These are phyloP conservation scores for Cheilosia vulpina DNA, from an alignment of 2,888 invertebrate species.

Conservation along the genomic window DNA sequence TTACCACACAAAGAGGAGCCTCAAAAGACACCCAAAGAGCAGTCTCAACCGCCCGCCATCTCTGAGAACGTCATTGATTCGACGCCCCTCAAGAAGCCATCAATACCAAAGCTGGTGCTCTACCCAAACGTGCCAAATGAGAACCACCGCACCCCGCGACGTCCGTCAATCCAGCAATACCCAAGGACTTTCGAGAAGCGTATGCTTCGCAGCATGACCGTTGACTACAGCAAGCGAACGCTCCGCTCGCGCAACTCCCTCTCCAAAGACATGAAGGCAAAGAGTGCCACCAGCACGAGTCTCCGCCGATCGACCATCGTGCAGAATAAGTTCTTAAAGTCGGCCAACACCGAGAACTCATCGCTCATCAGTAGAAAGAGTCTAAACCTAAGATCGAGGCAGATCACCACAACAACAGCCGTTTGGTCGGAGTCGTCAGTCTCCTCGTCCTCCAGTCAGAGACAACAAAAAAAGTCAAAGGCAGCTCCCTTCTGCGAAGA, in stretches of 20 bases:
- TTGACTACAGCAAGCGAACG: conserved; percentile 81
- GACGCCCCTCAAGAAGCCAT: conserved; percentile 33
- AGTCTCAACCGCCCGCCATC: conserved; percentile 2
- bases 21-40: conserved; percentile 24
- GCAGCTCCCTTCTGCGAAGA: conserved; percentile 42
- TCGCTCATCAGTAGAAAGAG: conserved; percentile 54
- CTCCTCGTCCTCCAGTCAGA: conserved; percentile 28
- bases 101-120: conserved; percentile 40
- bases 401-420: conserved; percentile 27
- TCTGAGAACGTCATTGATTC: conserved; percentile 32
- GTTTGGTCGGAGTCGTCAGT: conserved; percentile 40
- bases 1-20: conserved; percentile 9
- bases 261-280: conserved; percentile 78
- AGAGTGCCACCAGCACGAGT: conserved; percentile 56
- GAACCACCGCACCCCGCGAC: conserved; percentile 76
- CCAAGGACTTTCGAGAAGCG: conserved; percentile 78
- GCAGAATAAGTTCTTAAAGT: conserved; percentile 61
- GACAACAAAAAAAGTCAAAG: conserved; percentile 49
- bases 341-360: conserved; percentile 44
- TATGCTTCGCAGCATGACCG: conserved; percentile 80
- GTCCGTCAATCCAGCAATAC: conserved; percentile 49
- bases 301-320: conserved; percentile 44
- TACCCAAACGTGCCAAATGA: conserved; percentile 81
- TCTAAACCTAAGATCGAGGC: conserved; percentile 56
- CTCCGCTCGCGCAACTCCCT: conserved; percentile 80